Evolutionary conservation across 2,113 vertebrate species (phyloP).

Genomic region (Dryoscopus gambensis): DNA sequence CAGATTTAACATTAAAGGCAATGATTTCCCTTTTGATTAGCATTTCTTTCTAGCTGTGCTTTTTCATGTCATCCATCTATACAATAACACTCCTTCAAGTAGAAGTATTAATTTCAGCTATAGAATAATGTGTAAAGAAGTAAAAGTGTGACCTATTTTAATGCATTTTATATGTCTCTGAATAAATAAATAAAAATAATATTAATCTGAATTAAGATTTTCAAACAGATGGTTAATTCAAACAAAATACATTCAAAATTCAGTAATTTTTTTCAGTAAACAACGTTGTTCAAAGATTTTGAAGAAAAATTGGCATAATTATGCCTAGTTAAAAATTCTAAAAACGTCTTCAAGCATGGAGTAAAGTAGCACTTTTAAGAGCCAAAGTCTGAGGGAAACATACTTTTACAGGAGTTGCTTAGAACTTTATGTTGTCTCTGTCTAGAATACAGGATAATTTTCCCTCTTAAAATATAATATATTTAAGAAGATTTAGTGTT

Average conservation of each 20-base stretch:
- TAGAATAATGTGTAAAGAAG: not conserved
- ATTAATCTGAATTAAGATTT: conserved; percentile 31
- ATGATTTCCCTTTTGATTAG: not conserved
- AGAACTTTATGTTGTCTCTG: not conserved
- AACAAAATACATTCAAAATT: not conserved
- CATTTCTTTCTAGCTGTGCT: not conserved
- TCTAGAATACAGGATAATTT: not conserved
- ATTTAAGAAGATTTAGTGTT: not conserved
- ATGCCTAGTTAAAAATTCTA: conserved; percentile 44
- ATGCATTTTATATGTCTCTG: not conserved
- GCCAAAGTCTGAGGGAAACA: conserved; percentile 6
- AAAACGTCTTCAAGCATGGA: conserved; percentile 30
- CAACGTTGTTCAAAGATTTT: not conserved
- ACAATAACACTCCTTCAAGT: not conserved
- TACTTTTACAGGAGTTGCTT: not conserved
- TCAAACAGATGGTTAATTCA: conserved; percentile 18
- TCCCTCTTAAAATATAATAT: not conserved
- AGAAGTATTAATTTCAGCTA: not conserved
- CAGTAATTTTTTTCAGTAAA: conserved; percentile 49
- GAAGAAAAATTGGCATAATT: conserved; percentile 32
- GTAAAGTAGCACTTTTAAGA: conserved; percentile 38
- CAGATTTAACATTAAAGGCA: not conserved
- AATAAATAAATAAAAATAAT: conserved; percentile 42
- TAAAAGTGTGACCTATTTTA: not conserved
- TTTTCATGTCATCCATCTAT: not conserved